phyloP scores from a whole-genome alignment of 92 coral and sea anemone genomes.

The Nematostella vectensis region DNA sequence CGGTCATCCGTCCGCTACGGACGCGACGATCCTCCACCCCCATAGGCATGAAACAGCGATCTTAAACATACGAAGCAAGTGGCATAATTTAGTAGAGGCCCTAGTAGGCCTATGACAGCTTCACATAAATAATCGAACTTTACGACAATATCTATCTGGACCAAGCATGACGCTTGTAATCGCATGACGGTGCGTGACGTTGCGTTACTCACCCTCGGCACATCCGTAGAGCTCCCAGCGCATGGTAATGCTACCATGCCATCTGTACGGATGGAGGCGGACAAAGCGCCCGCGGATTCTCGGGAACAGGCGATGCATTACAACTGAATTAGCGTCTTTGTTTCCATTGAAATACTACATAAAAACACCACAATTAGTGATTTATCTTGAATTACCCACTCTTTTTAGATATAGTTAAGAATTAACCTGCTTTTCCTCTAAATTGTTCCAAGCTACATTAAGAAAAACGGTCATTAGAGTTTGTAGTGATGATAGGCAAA shows the following conservation, averaged over 20 bases:
- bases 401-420: too few species aligned
- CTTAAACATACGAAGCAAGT: conserved; percentile 7
- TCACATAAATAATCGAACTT: too few species aligned
- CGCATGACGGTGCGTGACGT: too few species aligned
- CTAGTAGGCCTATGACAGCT: too few species aligned
- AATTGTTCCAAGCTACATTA: too few species aligned
- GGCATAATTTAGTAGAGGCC: neutral
- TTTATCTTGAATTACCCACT: too few species aligned
- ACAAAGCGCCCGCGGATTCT: conserved; percentile 39
- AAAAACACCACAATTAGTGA: too few species aligned
- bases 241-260: conserved; percentile 43
- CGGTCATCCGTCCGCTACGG: conserved; percentile 60
- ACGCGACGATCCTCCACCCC: conserved; percentile 79
- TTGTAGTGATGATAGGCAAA: too few species aligned
- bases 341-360: conserved; percentile 46
- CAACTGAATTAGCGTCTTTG: conserved; percentile 42
- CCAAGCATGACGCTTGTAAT: too few species aligned
- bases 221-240: conserved; percentile 56
- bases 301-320: conserved; percentile 35
- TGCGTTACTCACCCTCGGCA: neutral
- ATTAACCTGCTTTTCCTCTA: too few species aligned
- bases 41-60: conserved; percentile 73
- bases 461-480: too few species aligned
- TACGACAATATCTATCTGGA: too few species aligned
- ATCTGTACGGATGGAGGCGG: conserved; percentile 35